phyloP scores from a whole-genome alignment of 2,888 invertebrate species.

The Schizotus pectinicornis region DNA sequence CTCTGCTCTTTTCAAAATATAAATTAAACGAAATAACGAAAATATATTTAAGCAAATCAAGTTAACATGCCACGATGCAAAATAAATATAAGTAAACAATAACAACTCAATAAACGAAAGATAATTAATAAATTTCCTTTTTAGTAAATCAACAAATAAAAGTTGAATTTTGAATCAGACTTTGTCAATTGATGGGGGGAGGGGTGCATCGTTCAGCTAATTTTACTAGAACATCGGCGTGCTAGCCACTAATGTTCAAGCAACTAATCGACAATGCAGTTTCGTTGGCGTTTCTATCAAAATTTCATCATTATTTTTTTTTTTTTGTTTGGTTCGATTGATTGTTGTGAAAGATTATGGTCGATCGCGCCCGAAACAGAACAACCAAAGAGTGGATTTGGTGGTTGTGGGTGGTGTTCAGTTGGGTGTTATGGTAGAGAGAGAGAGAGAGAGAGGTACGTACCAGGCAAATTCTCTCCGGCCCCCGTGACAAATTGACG shows the following conservation, averaged over 20 bases:
- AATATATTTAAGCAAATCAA: conserved; percentile 46
- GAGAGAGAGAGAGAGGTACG: conserved; percentile 53
- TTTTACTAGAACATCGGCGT: conserved; percentile 29
- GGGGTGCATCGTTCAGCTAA: conserved; percentile 45
- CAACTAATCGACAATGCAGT: conserved; percentile 31
- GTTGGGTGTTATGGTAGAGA: conserved; percentile 57
- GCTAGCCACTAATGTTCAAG: conserved; percentile 30
- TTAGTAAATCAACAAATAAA: conserved; percentile 34
- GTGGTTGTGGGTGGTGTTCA: conserved; percentile 57
- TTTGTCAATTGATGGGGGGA: conserved; percentile 57
- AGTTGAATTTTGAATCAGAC: conserved; percentile 41
- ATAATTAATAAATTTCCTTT: conserved; percentile 29
- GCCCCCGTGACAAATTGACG: conserved; percentile 63
- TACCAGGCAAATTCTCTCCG: conserved; percentile 62
- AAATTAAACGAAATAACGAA: conserved; percentile 49
- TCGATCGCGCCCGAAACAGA: conserved; percentile 53
- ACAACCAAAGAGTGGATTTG: conserved; percentile 57
- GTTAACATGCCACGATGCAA: conserved; percentile 58
- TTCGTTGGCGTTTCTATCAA: conserved; percentile 14
- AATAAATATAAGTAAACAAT: conserved; percentile 43
- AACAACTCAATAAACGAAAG: conserved; percentile 42
- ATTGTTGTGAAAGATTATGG: conserved; percentile 12
- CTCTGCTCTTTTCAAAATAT: conserved; percentile 54
- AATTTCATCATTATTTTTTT: conserved; percentile 4
- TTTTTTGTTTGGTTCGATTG: neutral